These are phyloP conservation scores for Lycocerus yunnanus DNA, from an alignment of 2,888 invertebrate species.

Conservation along the genomic window DNA sequence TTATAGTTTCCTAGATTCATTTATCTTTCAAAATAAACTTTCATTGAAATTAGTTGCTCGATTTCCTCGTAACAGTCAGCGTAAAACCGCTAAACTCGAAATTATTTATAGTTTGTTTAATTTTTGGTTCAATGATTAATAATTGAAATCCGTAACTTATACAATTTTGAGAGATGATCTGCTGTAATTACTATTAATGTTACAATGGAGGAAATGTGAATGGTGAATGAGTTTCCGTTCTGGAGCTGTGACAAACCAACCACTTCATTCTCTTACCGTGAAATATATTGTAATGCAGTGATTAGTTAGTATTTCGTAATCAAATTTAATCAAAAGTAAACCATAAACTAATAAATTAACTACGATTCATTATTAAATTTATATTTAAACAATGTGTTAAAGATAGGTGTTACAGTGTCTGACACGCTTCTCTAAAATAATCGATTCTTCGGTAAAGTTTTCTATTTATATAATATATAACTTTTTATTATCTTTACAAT, in stretches of 20 bases:
- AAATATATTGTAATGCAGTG: neutral
- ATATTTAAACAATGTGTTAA: neutral
- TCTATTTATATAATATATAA: neutral
- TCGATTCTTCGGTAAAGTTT: neutral
- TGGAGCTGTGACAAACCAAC: conserved; percentile 28
- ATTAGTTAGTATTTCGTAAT: neutral
- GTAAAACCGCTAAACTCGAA: conserved; percentile 4
- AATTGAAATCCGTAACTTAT: conserved; percentile 1
- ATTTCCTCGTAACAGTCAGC: conserved; percentile 13
- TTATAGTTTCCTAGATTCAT: conserved; percentile 1
- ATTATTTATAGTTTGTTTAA: neutral
- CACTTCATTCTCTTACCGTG: conserved; percentile 8
- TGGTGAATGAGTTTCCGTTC: conserved; percentile 30
- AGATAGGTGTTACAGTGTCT: neutral
- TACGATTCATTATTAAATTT: neutral
- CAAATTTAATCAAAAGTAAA: neutral
- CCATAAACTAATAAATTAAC: neutral
- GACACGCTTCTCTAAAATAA: neutral
- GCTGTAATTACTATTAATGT: conserved; percentile 20
- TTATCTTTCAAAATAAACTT: conserved; percentile 7
- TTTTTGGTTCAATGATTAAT: conserved; percentile 7
- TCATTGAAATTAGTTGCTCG: conserved; percentile 14
- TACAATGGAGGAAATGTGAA: conserved; percentile 30
- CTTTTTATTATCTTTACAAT: neutral
- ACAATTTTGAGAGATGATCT: conserved; percentile 8